Conservation (phyloP, 2,888 invertebrate species). For the Orgyia antiqua region DNA sequence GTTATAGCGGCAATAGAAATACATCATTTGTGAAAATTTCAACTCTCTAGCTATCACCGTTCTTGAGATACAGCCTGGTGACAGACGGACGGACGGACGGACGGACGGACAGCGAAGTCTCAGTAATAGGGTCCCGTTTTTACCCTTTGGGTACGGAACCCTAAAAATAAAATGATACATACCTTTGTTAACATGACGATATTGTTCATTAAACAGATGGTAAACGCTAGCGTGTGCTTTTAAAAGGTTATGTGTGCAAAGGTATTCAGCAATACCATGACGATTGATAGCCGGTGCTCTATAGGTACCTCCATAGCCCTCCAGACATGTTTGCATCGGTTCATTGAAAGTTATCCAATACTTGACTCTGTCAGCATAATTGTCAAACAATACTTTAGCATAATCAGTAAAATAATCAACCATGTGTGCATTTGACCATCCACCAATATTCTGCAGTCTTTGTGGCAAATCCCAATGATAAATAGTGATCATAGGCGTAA, state of each 20-base stretch:
- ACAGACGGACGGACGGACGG: too few species aligned
- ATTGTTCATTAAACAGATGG: conserved; percentile 80
- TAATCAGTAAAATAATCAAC: conserved; percentile 81
- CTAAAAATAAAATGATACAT: too few species aligned
- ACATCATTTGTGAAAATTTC: too few species aligned
- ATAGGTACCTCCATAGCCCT: conserved; percentile 78
- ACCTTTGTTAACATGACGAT: conserved; percentile 76
- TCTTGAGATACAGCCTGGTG: too few species aligned
- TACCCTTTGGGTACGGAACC: too few species aligned
- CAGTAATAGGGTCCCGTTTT: too few species aligned
- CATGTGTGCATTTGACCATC: conserved; percentile 82
- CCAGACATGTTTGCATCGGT: conserved; percentile 78
- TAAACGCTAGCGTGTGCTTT: conserved; percentile 86
- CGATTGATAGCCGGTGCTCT: conserved; percentile 79
- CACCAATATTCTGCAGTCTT: conserved; percentile 80
- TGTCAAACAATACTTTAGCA: conserved; percentile 78
- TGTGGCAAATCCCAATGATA: conserved; percentile 86
- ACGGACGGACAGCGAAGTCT: too few species aligned
- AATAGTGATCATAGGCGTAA: conserved; percentile 84
- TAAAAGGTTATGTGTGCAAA: conserved; percentile 84
- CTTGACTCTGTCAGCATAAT: conserved; percentile 81
- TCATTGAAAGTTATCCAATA: conserved; percentile 89
- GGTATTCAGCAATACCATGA: conserved; percentile 81
- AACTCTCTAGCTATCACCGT: too few species aligned
- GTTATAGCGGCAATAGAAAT: too few species aligned